Evolutionary conservation across 23 tunicate genomes (phyloP).

Genomic region (Halocynthia aurantium): DNA sequence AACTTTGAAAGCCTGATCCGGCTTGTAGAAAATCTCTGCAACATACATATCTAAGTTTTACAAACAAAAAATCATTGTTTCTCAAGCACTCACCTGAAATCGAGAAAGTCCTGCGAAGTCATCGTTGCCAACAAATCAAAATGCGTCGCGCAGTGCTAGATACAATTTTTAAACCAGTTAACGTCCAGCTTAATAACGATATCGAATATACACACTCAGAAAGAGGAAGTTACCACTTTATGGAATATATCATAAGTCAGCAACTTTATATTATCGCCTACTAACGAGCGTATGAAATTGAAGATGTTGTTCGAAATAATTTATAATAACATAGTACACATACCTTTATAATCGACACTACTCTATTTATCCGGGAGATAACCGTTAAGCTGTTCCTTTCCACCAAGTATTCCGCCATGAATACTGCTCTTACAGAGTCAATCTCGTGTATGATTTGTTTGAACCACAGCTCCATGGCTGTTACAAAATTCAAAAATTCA

Average conservation of each 20-base stretch:
- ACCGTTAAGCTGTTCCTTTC: constrained; percentile 75
- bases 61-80: not conserved
- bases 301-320: too few relatives aligned
- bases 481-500: not conserved
- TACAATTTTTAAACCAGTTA: too few relatives aligned
- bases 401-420: constrained; percentile 54
- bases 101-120: constrained; percentile 81
- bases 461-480: constrained; percentile 95
- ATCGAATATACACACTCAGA: too few relatives aligned
- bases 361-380: constrained; percentile 60
- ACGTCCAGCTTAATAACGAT: too few relatives aligned
- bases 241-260: too few relatives aligned
- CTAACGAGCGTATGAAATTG: too few relatives aligned
- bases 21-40: constrained; percentile 36
- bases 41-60: not conserved
- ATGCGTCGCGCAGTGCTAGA: constrained; percentile 52
- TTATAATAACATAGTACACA: not conserved
- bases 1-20: constrained; percentile 86
- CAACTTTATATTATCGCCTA: too few relatives aligned
- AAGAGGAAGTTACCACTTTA: too few relatives aligned
- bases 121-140: constrained; percentile 76
- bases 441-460: constrained; percentile 79
- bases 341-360: constrained; percentile 66
- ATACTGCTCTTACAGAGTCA: constrained; percentile 49
- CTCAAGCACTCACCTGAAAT: constrained; percentile 52